Conservation (phyloP, 2,888 invertebrate genomes). For the Leucophenga maculata region DNA sequence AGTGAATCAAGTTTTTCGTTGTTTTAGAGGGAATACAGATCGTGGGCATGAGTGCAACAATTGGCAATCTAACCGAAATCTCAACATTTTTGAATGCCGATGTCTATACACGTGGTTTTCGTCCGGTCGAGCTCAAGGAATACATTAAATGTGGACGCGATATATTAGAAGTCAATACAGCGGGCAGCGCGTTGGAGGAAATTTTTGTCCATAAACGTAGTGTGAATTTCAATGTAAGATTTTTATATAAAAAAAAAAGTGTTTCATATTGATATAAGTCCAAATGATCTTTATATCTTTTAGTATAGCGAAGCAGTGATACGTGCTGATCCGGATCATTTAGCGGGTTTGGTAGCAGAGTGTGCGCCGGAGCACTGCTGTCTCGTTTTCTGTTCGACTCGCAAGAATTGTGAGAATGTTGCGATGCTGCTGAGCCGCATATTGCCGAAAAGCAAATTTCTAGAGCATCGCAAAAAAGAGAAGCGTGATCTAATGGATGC, state of each 20-base stretch:
- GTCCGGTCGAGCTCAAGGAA: constrained; percentile 89
- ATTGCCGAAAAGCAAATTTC: constrained; percentile 74
- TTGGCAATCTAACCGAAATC: constrained; percentile 90
- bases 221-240: constrained; percentile 72
- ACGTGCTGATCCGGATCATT: constrained; percentile 83
- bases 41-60: constrained; percentile 97
- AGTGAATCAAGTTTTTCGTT: background rate
- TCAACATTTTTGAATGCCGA: constrained; percentile 86
- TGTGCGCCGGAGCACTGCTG: constrained; percentile 86
- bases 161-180: constrained; percentile 75
- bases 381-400: constrained; percentile 93
- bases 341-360: constrained; percentile 86
- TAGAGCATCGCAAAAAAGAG: constrained; percentile 75
- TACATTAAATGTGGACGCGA: constrained; percentile 82
- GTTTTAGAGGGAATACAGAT: constrained; percentile 81
- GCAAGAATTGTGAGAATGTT: constrained; percentile 93
- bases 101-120: constrained; percentile 86
- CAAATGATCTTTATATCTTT: too few species aligned
- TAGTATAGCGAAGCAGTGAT: constrained; percentile 78
- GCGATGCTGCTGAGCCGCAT: constrained; percentile 82
- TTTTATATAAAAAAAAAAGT: constrained; percentile 24
- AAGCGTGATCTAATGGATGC: constrained; percentile 77
- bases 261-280: too few species aligned
- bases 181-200: constrained; percentile 73
- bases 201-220: constrained; percentile 74